Evolutionary conservation across 2,113 vertebrate species (phyloP), one percentile per base, ranked within the genome.

Genomic region (Rhinolophus sinicus): DNA sequence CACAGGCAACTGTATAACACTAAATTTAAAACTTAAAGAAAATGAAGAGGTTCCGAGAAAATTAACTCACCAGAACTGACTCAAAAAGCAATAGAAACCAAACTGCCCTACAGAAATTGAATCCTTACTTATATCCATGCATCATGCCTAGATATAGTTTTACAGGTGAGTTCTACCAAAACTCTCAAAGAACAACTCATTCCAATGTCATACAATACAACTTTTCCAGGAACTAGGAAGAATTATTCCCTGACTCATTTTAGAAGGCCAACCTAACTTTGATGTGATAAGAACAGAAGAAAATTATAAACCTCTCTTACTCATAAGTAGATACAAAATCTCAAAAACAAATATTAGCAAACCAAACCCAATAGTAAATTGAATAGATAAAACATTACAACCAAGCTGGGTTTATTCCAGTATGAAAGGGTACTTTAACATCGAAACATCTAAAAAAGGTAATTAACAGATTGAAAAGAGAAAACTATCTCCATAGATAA

Each of bases 261-360:
- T 30, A 80, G 28, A 78, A 81, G 47, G 38, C 30, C 22, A 58
- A 47, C 22, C 56, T 9, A 73, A 87, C 40, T 40, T 65, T 47
- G 24, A 75, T 65, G 65, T 56, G 54, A 87, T 35, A 81, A 72
- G 50, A 65, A 87, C 38, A 87, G 62, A 69, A 58, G 24, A 85
- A 91, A 87, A 60, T 80, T 93, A 84, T 54, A 88, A 88, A 81
- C 33, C 30, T 87, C 65, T 85, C 12, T 77, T 56, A 89, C 33
- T 70, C 47, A 38, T 9, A 64, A 90, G 58, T 54, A 30, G 9
- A 87, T 65, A 12, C 2, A 70, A 58, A 91, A 91, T 80, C 56
- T 78, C 54, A 78, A 72, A 80, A 87, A 70, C 40, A 87, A 47
- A 9, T 65, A 65, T 81, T 65, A 80, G 65, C 24, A 65, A 87